Evolutionary conservation across 2,888 invertebrate species (phyloP).

Genomic region (Crematogaster levior): DNA sequence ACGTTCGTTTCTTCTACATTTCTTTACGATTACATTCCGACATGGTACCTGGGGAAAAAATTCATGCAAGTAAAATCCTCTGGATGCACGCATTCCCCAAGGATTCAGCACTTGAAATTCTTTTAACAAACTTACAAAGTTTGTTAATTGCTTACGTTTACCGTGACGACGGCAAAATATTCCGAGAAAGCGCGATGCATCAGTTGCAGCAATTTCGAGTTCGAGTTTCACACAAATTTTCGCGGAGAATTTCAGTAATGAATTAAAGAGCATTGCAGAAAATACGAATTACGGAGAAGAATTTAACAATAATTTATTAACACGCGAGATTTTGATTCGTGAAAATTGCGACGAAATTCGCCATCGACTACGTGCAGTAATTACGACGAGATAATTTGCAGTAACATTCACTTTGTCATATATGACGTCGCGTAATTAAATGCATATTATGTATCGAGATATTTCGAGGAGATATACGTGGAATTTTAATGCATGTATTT

Average conservation of each 20-base stretch:
- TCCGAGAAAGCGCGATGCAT: not conserved
- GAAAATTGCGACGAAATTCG: constrained; percentile 14
- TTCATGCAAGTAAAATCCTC: not conserved
- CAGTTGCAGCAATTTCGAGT: constrained; percentile 10
- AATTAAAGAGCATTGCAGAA: not conserved
- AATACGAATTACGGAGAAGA: constrained; percentile 6
- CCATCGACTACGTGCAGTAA: not conserved
- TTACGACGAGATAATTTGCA: constrained; percentile 28
- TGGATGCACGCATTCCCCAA: not conserved
- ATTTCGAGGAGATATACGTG: not conserved
- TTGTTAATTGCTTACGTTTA: constrained; percentile 17
- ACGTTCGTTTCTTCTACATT: not conserved
- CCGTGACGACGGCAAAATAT: not conserved
- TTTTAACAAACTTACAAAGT: constrained; percentile 14
- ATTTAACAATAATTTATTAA: constrained; percentile 27
- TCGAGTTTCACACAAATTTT: constrained; percentile 29
- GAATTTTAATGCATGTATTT: constrained; percentile 9
- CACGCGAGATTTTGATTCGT: not conserved
- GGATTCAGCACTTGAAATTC: constrained; percentile 17
- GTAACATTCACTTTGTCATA: not conserved
- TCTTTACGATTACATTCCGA: not conserved
- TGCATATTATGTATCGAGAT: not conserved
- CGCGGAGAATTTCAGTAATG: constrained; percentile 19
- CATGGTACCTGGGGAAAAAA: not conserved
- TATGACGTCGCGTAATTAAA: constrained; percentile 14